Conservation (phyloP, 2,113 vertebrate genomes). For the Fukomys damarensis region DNA sequence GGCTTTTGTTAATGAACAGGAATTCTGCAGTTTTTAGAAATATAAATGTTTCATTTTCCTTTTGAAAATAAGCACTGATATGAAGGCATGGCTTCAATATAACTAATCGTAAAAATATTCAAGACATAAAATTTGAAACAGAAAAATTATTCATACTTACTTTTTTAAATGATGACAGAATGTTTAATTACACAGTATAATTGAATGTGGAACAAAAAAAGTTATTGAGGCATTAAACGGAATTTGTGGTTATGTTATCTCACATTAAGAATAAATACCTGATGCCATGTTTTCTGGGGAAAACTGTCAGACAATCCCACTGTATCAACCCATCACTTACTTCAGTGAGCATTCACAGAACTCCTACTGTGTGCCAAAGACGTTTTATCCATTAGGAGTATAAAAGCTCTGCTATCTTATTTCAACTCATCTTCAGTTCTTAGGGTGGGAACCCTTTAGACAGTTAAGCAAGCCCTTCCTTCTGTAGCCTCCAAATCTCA, state of each 20-base stretch:
- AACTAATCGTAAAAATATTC: constrained; percentile 27
- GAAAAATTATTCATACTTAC: neutral
- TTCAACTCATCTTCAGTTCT: neutral
- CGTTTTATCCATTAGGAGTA: neutral
- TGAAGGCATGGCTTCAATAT: neutral
- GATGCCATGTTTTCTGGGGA: neutral
- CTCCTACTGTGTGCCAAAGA: neutral
- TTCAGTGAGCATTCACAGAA: neutral
- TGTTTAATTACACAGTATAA: neutral
- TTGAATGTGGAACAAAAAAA: neutral
- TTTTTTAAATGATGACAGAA: neutral
- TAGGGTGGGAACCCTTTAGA: neutral
- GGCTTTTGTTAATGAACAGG: neutral
- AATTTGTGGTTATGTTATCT: neutral
- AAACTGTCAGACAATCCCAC: neutral
- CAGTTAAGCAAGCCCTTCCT: neutral
- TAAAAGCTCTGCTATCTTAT: neutral
- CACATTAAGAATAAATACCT: neutral
- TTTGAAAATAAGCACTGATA: neutral
- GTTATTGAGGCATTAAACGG: neutral
- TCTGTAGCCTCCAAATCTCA: neutral
- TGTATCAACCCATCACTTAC: neutral
- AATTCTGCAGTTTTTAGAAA: constrained; percentile 34
- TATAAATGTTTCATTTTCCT: constrained; percentile 22
- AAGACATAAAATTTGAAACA: neutral